Base-by-base conservation (phyloP, 2,888 invertebrate genomes). In the Parasteatoda lunata region DNA sequence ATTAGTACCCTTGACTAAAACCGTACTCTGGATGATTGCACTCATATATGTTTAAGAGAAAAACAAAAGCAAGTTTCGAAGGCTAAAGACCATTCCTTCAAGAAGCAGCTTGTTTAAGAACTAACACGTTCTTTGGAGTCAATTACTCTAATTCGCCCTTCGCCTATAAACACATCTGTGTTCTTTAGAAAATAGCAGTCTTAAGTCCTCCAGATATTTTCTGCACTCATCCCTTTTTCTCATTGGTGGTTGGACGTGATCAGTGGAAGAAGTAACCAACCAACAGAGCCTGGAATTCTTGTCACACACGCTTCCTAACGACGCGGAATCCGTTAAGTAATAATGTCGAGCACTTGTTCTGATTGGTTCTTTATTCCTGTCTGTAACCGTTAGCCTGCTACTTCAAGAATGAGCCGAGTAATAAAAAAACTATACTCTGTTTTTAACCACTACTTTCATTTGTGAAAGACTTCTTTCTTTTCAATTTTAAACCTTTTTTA, bases 271-370 rank as follows among this genome's bases (percentile, higher is more conserved):
- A 76, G 13, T 51, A 82, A 54, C 45, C 70, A 8, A 13, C 49
- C 65, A 48, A 13, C 15, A 49, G 15, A 30, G 52, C 54, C 78
- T 59, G 11, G 47, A 54, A 84, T 84, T 84, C 83, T 15, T 45
- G 83, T 84, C 83, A 84, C 83, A 84, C 52, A 71, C 83, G 52
- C 9, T 70, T 45, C 71, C 77, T 72, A 77, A 84, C 77, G 77
- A 77, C 65, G 48, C 77, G 9, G 77, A 70, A 81, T 84, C 77
- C 83, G 83, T 84, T 84, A 84, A 77, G 77, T 84, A 84, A 84
- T 84, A 84, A 84, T 77, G 83, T 77, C 77, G 71, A 77, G 77
- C 83, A 84, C 83, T 84, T 77, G 83, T 66, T 71, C 54, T 77
- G 77, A 84, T 84, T 84, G 83, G 77, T 75, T 84, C 68, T 81